Evolutionary conservation across 2,113 vertebrate species (phyloP), one percentile per base, ranked within the genome.

Genomic region (Anseranas semipalmata): DNA sequence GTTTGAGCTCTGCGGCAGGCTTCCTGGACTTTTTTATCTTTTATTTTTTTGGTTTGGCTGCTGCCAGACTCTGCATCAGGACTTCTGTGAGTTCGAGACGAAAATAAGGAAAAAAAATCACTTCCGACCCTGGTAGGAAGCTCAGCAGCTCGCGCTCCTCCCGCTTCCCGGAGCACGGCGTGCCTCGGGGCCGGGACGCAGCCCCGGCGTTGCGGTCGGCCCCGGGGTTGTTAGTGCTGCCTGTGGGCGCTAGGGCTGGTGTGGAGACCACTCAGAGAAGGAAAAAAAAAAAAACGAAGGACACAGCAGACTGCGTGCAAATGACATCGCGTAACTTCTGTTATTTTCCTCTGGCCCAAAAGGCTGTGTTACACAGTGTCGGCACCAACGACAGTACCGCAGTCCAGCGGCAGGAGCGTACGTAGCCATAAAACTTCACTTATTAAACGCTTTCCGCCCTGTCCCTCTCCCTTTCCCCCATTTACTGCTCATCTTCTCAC

Each of bases 101-200:
- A 52, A 80, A 85, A 72, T 11, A 39, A 75, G 67, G 25, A 37
- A 55, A 43, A 75, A 66, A 80, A 27, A 8, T 39, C 24, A 60
- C n/a, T 32, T 25, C 30, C 41, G 17, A 17, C 27, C 72, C 55
- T 35, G 39, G 41, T 55, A 33, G 15, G 19, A 45, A 81, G 43
- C 28, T 56, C 53, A 13, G 53, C n/a, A 35, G 22, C 50, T 21
- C 16, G 2, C 6, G 59, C 16, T 70, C 45, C 46, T 66, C 43
- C 39, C 12, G 43, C 48, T 58, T 59, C 27, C 62, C 1, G 4
- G 60, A 33, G 39, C 39, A 41, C 43, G 22, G 43, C 7, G 12
- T 0, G 2, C 17, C 4, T 33, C 0, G 3, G 15, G n/a, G 28
- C 30, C 76, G 13, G 28, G 32, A 5, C 8, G n/a, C 24, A 58